Conservation (phyloP, 2,888 invertebrate genomes). For the Matsumyia berberina region DNA sequence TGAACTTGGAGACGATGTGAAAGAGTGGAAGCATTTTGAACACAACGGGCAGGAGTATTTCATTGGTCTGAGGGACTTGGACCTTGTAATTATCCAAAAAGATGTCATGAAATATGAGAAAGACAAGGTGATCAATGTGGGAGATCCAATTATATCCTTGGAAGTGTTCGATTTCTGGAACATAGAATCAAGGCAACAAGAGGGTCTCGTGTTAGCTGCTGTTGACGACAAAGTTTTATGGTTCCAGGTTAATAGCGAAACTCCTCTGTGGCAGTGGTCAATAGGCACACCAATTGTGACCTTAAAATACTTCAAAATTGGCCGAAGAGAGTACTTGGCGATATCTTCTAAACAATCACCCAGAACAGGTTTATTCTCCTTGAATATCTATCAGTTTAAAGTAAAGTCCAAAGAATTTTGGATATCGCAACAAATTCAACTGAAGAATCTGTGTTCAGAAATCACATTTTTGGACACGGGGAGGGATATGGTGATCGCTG, state of each 20-base stretch:
- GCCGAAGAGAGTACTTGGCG: constrained; percentile 78
- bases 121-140: constrained; percentile 72
- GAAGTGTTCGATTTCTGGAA: constrained; percentile 81
- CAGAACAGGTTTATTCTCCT: constrained; percentile 68
- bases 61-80: constrained; percentile 79
- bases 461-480: constrained; percentile 81
- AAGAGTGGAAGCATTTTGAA: constrained; percentile 80
- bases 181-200: constrained; percentile 76
- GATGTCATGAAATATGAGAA: constrained; percentile 66
- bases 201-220: constrained; percentile 79
- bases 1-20: constrained; percentile 79
- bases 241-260: constrained; percentile 78
- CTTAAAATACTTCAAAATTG: constrained; percentile 79
- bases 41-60: constrained; percentile 79
- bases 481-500: constrained; percentile 81
- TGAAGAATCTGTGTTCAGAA: constrained; percentile 78
- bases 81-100: constrained; percentile 79
- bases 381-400: constrained; percentile 81
- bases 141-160: constrained; percentile 77
- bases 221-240: constrained; percentile 79
- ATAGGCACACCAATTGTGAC: constrained; percentile 77
- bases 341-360: constrained; percentile 77
- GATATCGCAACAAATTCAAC: constrained; percentile 81
- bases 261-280: constrained; percentile 80
- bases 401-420: constrained; percentile 80